Conservation (phyloP, 2,888 invertebrate genomes). For the Nymphalis urticae region DNA sequence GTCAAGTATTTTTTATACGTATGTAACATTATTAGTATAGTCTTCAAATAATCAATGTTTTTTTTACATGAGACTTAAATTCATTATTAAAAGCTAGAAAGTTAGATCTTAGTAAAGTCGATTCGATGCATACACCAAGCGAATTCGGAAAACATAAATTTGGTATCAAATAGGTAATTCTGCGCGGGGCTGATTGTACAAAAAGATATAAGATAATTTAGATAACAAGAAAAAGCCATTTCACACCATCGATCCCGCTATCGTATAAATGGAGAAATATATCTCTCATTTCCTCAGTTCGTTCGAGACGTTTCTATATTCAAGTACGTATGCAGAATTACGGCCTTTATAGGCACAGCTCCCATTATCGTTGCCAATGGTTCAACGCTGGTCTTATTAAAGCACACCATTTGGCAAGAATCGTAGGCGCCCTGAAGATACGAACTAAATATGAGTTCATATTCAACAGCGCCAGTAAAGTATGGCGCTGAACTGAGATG, state of each 20-base stretch:
- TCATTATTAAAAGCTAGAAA: too few relatives aligned
- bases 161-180: slow-evolving; percentile 50
- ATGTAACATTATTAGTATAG: too few relatives aligned
- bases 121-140: slow-evolving; percentile 40
- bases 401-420: slow-evolving; percentile 73
- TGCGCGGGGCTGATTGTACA: slow-evolving; percentile 49
- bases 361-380: slow-evolving; percentile 55
- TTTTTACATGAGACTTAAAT: too few relatives aligned
- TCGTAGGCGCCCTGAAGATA: slow-evolving; percentile 46
- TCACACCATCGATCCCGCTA: slow-evolving; percentile 43
- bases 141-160: slow-evolving; percentile 29
- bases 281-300: slow-evolving; percentile 41
- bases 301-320: slow-evolving; percentile 17
- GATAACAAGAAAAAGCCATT: slow-evolving; percentile 69
- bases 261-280: slow-evolving; percentile 60
- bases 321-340: slow-evolving; percentile 37
- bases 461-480: slow-evolving; percentile 35
- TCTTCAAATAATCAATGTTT: too few relatives aligned
- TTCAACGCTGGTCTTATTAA: slow-evolving; percentile 66
- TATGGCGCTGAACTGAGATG: slow-evolving; percentile 36
- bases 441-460: slow-evolving; percentile 43
- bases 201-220: slow-evolving; percentile 68
- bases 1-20: too few relatives aligned
- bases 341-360: slow-evolving; percentile 28
- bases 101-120: background rate